phyloP scores from a whole-genome alignment of 2,113 vertebrate genomes.

The Ascaphus truei region DNA sequence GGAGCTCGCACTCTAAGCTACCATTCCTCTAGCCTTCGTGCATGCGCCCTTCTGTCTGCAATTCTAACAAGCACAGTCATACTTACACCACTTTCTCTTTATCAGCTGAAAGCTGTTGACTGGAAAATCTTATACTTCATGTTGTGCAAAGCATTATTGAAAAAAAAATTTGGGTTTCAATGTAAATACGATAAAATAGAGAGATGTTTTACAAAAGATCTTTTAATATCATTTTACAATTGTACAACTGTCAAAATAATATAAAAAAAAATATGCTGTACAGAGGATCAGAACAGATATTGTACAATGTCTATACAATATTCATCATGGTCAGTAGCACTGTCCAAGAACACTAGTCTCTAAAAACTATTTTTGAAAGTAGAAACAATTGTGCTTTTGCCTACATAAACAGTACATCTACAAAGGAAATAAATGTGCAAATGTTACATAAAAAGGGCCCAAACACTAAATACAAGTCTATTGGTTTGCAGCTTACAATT shows the following conservation, averaged over 20 bases:
- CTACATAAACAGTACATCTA: slow-evolving; percentile 19
- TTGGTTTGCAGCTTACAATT: neutral
- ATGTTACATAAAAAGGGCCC: neutral
- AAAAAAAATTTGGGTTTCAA: no score
- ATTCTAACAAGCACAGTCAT: no score
- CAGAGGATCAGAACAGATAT: slow-evolving; percentile 7
- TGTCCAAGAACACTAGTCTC: neutral
- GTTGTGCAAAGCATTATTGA: no score
- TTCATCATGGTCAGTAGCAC: slow-evolving; percentile 14
- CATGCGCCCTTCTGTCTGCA: no score
- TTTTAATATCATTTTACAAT: slow-evolving; percentile 28
- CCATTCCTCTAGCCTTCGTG: no score
- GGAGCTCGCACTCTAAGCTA: no score
- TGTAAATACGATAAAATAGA: no score
- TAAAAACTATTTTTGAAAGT: neutral
- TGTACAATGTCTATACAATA: slow-evolving; percentile 18
- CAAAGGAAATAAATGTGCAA: slow-evolving; percentile 19
- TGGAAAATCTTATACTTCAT: no score
- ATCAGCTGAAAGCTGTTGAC: no score
- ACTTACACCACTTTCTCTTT: no score
- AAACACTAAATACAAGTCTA: neutral
- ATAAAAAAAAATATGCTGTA: slow-evolving; percentile 8
- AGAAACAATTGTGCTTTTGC: slow-evolving; percentile 26
- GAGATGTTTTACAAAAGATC: neutral
- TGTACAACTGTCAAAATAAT: slow-evolving; percentile 28